phyloP scores from a whole-genome alignment of 2,888 invertebrate genomes.

The Andrena hattorfiana region DNA sequence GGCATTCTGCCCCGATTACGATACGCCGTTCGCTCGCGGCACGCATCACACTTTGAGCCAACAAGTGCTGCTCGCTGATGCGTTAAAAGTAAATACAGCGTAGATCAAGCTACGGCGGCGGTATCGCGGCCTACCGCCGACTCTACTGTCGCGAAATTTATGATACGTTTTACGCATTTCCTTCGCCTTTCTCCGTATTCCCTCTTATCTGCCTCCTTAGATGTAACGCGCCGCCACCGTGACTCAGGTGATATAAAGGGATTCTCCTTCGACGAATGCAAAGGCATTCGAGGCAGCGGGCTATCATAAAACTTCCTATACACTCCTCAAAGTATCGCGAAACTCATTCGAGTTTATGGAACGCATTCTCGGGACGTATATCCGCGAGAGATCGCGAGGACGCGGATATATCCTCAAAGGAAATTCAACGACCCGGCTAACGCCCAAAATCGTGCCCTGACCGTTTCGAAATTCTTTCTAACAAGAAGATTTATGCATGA shows the following conservation, averaged over 20 bases:
- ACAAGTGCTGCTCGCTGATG: conserved; percentile 40
- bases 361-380: conserved; percentile 44
- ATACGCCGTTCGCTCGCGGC: background rate
- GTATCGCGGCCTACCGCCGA: conserved; percentile 24
- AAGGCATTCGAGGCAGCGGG: conserved; percentile 50
- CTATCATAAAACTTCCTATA: conserved; percentile 64
- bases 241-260: conserved; percentile 55
- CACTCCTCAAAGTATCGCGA: conserved; percentile 58
- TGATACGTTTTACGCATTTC: conserved; percentile 57
- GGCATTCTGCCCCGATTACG: conserved; percentile 1
- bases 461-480: background rate
- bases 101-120: conserved; percentile 39
- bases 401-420: background rate
- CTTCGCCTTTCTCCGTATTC: conserved; percentile 33
- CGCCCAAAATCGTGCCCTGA: background rate
- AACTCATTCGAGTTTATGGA: conserved; percentile 63
- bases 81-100: conserved; percentile 33
- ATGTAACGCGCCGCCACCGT: conserved; percentile 37
- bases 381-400: conserved; percentile 40
- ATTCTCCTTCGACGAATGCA: conserved; percentile 59
- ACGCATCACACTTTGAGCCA: conserved; percentile 2
- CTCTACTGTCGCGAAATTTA: conserved; percentile 54
- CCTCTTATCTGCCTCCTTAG: conserved; percentile 56
- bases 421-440: conserved; percentile 32
- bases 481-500: background rate